phyloP scores from a whole-genome alignment of 2,113 vertebrate genomes.

The Mastomys coucha region DNA sequence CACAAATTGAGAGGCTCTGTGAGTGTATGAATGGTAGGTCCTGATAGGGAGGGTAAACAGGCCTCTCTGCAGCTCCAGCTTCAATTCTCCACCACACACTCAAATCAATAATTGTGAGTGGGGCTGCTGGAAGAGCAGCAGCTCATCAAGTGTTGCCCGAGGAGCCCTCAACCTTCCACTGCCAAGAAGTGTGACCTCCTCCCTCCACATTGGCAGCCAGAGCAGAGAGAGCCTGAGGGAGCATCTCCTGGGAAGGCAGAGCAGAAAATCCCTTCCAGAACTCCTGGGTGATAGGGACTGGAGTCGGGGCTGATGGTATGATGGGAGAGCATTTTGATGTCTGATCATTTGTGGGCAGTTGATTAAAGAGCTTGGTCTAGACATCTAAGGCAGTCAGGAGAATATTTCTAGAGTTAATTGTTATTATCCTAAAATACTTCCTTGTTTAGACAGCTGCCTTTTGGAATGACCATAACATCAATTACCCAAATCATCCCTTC shows the following conservation, averaged over 20 bases:
- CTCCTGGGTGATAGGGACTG: background rate
- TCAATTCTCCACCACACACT: background rate
- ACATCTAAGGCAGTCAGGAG: background rate
- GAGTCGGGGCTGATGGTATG: background rate
- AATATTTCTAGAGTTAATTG: background rate
- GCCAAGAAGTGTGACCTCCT: background rate
- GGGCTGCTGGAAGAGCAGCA: constrained; percentile 50
- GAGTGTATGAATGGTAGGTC: background rate
- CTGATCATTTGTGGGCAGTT: background rate
- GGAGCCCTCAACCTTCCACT: constrained; percentile 31
- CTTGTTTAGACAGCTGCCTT: background rate
- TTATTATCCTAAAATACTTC: background rate
- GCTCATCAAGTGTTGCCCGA: constrained; percentile 66
- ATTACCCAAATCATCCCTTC: background rate
- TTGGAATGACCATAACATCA: background rate
- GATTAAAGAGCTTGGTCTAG: background rate
- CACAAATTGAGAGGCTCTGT: background rate
- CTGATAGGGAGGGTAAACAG: background rate
- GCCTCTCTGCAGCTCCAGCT: background rate
- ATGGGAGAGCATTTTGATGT: background rate
- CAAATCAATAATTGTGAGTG: constrained; percentile 25
- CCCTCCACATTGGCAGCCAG: constrained; percentile 44
- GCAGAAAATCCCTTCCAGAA: background rate
- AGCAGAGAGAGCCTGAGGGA: constrained; percentile 12
- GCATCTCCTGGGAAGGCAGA: background rate